A percentile compares a stretch with the other conserved stretches of the same genome.
Conservation (phyloP, 2,113 vertebrate genomes). For the Anhinga anhinga region DNA sequence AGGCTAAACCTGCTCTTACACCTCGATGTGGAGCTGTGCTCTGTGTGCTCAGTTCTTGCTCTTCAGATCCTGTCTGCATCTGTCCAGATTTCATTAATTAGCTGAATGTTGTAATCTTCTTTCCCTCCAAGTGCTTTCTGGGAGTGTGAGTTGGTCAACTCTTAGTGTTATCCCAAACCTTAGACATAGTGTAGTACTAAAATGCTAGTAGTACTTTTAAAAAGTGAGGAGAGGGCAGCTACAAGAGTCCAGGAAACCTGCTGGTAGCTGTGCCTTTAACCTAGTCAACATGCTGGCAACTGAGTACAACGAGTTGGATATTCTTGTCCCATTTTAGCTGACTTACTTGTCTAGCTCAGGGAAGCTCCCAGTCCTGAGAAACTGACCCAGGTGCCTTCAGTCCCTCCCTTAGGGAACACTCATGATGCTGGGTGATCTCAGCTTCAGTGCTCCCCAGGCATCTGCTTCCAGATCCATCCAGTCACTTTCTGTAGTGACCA, state of each 20-base stretch:
- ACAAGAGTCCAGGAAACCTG: neutral
- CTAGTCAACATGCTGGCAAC: neutral
- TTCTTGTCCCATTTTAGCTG: neutral
- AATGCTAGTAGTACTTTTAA: neutral
- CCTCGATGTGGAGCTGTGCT: neutral
- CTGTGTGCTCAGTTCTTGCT: neutral
- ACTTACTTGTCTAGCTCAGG: neutral
- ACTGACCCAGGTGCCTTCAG: neutral
- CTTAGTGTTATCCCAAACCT: neutral
- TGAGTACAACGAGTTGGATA: neutral
- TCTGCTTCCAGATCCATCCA: neutral
- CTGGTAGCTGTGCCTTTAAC: neutral
- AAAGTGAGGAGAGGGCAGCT: neutral
- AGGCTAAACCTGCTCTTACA: neutral
- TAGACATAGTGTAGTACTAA: neutral
- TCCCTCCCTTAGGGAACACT: neutral
- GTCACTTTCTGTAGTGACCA: neutral
- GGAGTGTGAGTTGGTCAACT: neutral
- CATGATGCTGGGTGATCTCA: neutral
- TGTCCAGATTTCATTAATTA: neutral
- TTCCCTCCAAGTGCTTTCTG: neutral
- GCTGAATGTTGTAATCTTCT: neutral
- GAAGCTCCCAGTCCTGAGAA: neutral
- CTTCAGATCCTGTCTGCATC: neutral
- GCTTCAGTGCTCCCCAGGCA: neutral